Conservation (phyloP, 1,140 invertebrate species). For the Globodera rostochiensis region DNA sequence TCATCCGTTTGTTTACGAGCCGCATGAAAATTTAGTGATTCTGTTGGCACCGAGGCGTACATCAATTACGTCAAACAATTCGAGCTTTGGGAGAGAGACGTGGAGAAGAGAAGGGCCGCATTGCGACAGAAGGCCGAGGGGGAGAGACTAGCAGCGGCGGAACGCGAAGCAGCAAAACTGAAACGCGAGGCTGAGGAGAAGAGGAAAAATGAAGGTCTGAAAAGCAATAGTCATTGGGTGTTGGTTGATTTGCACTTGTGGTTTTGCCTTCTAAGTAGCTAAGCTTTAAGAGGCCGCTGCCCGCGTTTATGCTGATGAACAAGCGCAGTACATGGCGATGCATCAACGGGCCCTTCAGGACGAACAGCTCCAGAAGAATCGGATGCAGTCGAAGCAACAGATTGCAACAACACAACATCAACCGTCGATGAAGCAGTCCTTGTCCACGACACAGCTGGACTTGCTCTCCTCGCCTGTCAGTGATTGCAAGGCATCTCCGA, state of each 20-base stretch:
- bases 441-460: constrained; percentile 20
- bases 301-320: constrained; percentile 44
- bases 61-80: constrained; percentile 56
- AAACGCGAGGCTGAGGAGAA: constrained; percentile 23
- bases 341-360: constrained; percentile 44
- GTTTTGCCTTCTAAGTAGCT: not conserved
- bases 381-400: constrained; percentile 6
- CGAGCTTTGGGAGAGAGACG: constrained; percentile 55
- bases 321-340: constrained; percentile 46
- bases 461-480: constrained; percentile 19
- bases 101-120: constrained; percentile 49
- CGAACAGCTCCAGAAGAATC: constrained; percentile 39
- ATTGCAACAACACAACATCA: not conserved
- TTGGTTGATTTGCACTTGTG: too few relatives aligned
- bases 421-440: not conserved
- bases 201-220: constrained; percentile 9
- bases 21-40: constrained; percentile 39
- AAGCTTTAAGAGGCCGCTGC: constrained; percentile 44
- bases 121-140: constrained; percentile 48
- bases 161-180: constrained; percentile 22
- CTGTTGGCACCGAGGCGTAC: constrained; percentile 56
- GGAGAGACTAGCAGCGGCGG: constrained; percentile 32
- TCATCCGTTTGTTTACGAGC: constrained; percentile 5
- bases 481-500: constrained; percentile 16
- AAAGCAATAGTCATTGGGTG: not conserved